These are phyloP conservation scores for Pagetopsis macropterus DNA, from an alignment of 2,797 vertebrate species.

Conservation along the genomic window DNA sequence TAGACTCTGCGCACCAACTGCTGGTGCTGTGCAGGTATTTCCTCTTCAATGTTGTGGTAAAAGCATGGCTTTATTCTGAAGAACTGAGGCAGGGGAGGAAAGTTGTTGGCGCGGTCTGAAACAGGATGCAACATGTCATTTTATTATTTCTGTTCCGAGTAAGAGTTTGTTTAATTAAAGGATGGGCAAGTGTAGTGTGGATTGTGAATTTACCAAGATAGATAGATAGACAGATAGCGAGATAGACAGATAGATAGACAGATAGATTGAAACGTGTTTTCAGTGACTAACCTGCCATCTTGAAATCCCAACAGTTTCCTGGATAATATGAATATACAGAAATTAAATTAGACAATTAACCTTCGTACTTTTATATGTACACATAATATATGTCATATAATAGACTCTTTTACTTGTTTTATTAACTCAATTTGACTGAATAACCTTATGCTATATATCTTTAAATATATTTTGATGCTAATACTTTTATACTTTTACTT, in stretches of 20 bases:
- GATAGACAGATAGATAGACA: not conserved
- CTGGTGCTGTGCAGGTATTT: constrained; percentile 89
- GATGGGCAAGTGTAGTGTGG: not conserved
- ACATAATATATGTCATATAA: too few species aligned
- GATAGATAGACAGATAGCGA: not conserved
- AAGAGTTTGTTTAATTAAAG: too few species aligned
- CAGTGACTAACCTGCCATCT: constrained; percentile 78
- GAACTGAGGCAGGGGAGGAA: constrained; percentile 90
- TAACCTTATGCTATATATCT: too few species aligned
- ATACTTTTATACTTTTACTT: too few species aligned
- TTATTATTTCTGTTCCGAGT: too few species aligned
- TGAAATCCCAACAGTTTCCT: constrained; percentile 54
- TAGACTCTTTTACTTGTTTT: too few species aligned
- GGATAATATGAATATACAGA: constrained; percentile 16
- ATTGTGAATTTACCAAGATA: not conserved
- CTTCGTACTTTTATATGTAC: not conserved
- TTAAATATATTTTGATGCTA: too few species aligned
- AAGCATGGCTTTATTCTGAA: constrained; percentile 93
- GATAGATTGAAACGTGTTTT: not conserved
- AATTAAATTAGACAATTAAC: not conserved
- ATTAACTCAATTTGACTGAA: too few species aligned
- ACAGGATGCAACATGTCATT: constrained; percentile 21
- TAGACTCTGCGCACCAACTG: constrained; percentile 90
- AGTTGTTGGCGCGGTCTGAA: constrained; percentile 91
- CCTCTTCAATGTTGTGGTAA: constrained; percentile 94